phyloP scores from a whole-genome alignment of 2,797 vertebrate genomes.

The Halcyon smyrnensis region DNA sequence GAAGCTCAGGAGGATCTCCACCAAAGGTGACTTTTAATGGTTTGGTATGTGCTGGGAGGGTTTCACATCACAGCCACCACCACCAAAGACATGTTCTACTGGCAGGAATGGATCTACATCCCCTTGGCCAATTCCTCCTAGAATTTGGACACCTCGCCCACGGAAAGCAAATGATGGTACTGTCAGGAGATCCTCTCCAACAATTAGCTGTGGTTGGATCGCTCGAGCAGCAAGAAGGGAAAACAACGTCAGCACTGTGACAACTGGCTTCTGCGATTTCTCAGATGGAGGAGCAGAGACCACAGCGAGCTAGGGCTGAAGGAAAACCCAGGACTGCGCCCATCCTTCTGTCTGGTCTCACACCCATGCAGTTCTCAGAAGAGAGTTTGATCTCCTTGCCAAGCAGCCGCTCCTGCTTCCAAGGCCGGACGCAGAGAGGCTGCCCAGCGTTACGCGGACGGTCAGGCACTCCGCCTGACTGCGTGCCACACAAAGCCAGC shows the following conservation, averaged over 20 bases:
- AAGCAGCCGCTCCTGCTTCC: constrained; percentile 9
- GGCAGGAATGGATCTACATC: neutral
- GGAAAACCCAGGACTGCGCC: neutral
- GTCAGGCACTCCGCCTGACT: neutral
- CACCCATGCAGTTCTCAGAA: constrained; percentile 38
- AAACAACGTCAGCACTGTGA: neutral
- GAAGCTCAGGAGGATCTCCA: neutral
- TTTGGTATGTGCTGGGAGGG: neutral
- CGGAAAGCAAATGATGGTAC: neutral
- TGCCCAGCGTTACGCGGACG: neutral
- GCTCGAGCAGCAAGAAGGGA: neutral
- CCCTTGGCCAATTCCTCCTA: neutral
- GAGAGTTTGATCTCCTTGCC: constrained; percentile 40
- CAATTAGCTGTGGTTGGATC: neutral
- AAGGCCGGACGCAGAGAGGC: neutral
- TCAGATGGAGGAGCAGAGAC: neutral
- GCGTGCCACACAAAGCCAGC: neutral
- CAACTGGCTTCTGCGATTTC: neutral
- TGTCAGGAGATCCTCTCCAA: neutral
- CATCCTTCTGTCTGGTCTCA: constrained; percentile 18
- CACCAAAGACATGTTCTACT: fast-evolving
- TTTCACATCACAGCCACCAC: neutral
- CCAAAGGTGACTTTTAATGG: neutral
- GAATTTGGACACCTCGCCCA: neutral
- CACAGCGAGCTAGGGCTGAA: neutral